Evolutionary conservation across 2,113 vertebrate genomes (phyloP), one percentile per base, ranked within the genome.

Genomic region (Pyxicephalus adspersus): DNA sequence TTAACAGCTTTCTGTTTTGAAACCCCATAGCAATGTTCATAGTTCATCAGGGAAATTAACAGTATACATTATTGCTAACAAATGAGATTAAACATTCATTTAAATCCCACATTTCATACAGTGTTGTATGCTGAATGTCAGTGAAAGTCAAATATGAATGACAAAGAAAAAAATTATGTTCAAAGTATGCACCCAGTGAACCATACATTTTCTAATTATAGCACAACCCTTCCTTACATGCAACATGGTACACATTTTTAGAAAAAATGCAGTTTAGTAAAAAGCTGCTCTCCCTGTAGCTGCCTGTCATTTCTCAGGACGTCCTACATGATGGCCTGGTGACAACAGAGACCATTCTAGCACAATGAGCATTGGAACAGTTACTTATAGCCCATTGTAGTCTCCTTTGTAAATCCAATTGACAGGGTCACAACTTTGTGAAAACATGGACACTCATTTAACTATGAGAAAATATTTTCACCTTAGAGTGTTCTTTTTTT

Each of bases 101-200:
- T 64, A 73, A 82, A 75, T 66, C 29, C 54, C 54, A 45, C 50
- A 75, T 66, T 74, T 73, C 45, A 75, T 50, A 82, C 57, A 82
- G 64, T 45, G 61, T 65, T 74, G 9, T 60, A 66, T 65, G 61
- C 26, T 26, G 57, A 81, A 74, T 50, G 60, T 81, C 58, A 31
- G 25, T 50, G 61, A 52, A 81, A 81, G 71, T 81, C 61, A 81
- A 25, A 66, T 73, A 68, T 75, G 80, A 82, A 34, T 82, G 71
- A 73, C 60, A 75, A 82, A 64, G 38, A 31, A 80, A 26, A 50
- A 45, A 58, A 45, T 66, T 75, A 58, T 75, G 63, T 45, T 58
- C 51, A 38, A 74, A 58, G 51, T n/a, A 28, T 23, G 65, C 20
- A 58, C n/a, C 11, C 70, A 74, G n/a, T 75, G 61, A 74, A 82